Evolutionary conservation across 2,797 vertebrate genomes (phyloP).

Genomic region (Enteromius unitaeniatus): DNA sequence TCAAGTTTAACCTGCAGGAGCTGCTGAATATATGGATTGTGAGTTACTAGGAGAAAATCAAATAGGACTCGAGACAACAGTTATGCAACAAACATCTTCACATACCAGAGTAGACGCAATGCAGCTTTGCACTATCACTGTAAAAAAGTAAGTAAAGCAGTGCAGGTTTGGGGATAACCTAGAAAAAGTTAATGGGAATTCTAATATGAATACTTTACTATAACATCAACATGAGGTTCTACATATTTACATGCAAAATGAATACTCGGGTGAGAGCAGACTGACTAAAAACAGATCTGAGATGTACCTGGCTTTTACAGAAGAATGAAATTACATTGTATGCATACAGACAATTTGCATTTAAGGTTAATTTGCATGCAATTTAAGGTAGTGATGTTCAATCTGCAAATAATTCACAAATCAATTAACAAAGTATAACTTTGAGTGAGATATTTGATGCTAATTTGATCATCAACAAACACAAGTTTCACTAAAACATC

Average conservation of each 20-base stretch:
- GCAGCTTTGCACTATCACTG: neutral
- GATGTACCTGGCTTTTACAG: neutral
- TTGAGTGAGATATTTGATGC: neutral
- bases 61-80: neutral
- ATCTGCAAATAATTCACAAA: neutral
- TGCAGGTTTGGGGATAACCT: neutral
- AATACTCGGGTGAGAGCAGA: neutral
- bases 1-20: constrained; percentile 32
- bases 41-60: neutral
- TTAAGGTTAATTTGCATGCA: neutral
- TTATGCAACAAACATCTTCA: neutral
- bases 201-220: neutral
- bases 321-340: neutral
- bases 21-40: neutral
- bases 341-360: neutral
- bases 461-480: neutral
- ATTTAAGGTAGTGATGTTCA: neutral
- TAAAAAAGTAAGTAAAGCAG: no score
- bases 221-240: neutral
- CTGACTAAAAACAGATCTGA: neutral
- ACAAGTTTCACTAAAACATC: neutral
- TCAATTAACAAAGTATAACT: neutral
- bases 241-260: neutral
- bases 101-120: neutral
- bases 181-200: no score